phyloP scores from a whole-genome alignment of 2,888 invertebrate species.

The Agrochola lychnidis region DNA sequence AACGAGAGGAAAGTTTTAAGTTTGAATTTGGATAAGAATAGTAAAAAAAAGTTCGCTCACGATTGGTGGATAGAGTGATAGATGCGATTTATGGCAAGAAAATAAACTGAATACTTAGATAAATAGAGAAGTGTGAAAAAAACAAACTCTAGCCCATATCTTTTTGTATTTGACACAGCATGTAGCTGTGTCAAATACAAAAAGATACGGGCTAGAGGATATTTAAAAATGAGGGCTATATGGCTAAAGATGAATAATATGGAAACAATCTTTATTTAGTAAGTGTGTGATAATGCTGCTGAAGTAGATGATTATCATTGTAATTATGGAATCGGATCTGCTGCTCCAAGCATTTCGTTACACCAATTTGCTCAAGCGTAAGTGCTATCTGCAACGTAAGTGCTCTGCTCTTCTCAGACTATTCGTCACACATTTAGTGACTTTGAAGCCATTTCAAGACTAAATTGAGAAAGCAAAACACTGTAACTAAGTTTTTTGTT shows the following conservation, averaged over 20 bases:
- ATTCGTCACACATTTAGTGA: too few species aligned
- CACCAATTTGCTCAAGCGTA: not conserved
- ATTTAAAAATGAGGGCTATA: too few species aligned
- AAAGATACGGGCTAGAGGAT: too few species aligned
- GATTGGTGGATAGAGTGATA: not conserved
- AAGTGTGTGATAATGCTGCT: not conserved
- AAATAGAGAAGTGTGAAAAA: not conserved
- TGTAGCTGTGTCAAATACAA: not conserved
- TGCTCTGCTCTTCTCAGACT: not conserved
- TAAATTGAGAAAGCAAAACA: too few species aligned
- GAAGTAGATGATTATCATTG: not conserved
- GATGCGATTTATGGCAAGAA: not conserved
- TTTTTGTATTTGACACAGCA: too few species aligned
- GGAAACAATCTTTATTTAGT: not conserved
- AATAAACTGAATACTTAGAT: not conserved
- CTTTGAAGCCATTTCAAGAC: not conserved
- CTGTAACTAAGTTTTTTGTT: not conserved
- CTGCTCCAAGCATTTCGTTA: not conserved
- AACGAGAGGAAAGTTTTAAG: constrained; percentile 16
- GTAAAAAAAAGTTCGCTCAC: accelerated
- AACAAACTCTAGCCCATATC: too few species aligned
- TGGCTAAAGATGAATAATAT: not conserved
- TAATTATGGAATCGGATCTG: not conserved
- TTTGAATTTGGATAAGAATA: not conserved
- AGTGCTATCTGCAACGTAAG: not conserved